Evolutionary conservation across 2,113 vertebrate species (phyloP), one percentile per base, ranked within the genome.

Genomic region (Argyrosomus japonicus): DNA sequence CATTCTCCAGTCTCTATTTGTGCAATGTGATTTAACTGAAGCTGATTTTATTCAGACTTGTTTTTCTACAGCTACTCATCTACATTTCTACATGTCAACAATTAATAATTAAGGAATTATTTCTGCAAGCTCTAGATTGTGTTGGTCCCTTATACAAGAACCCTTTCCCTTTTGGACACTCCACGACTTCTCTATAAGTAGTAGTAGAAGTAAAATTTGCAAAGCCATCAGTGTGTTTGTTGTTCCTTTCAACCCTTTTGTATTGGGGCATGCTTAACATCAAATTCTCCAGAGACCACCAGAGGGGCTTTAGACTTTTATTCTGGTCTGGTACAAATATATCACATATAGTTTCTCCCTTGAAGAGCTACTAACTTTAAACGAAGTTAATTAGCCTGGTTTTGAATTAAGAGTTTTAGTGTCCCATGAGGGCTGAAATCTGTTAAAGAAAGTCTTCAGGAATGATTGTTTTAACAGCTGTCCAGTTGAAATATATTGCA

Each of bases 331-430:
- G 4, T 61, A 11, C 6, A 40, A 50, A 67, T 73, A 23, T 40
- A 57, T 64, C 36, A 18, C 54, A 67, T 36, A 36, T 25, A 25
- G 25, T 62, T 29, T 21, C 12, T 56, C 2, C 10, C 18, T 64
- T 63, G 10, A 63, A 69, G 23, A 67, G 23, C 68, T 50, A 19
- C 40, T 60, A 67, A 29, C 18, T 60, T 56, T 51, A 58, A 60
- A 60, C 25, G 2, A 57, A 58, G 60, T 65, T 48, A 77, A 68
- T 77, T 85, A 77, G 62, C 51, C 78, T 81, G 54, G 25, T 81
- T 85, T 56, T 68, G 6, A 73, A 27, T 47, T 3, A 17, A 57
- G n/a, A 18, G 25, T 60, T 77, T 61, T 12, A 29, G 50, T 48
- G 64, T 64, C 51, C 25, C 21, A 15, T 4, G 13, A 36, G 75